phyloP scores from a whole-genome alignment of 2,797 vertebrate species.

The Trichosurus vulpecula region DNA sequence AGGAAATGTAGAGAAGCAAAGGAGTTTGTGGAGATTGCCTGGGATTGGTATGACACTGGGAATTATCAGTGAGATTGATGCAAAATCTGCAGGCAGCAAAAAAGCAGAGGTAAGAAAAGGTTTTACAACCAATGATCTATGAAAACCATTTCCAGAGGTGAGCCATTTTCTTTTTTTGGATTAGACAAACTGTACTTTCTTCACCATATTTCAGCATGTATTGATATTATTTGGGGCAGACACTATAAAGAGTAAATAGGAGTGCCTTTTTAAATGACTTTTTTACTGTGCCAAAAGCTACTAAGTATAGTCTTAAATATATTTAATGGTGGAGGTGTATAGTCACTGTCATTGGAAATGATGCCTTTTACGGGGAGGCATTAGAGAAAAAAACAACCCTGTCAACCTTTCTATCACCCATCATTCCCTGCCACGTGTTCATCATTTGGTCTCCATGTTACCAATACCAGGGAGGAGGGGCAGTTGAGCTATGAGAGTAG shows the following conservation, averaged over 20 bases:
- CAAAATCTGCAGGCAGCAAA: neutral
- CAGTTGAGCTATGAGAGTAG: neutral
- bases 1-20: neutral
- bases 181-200: neutral
- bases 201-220: constrained; percentile 35
- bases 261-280: constrained; percentile 22
- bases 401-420: constrained; percentile 5
- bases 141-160: constrained; percentile 5
- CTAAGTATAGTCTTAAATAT: constrained; percentile 1
- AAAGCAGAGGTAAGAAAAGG: neutral
- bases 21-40: neutral
- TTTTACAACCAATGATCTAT: constrained; percentile 36
- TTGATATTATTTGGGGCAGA: neutral
- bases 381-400: neutral
- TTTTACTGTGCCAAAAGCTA: constrained; percentile 18
- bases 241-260: constrained; percentile 19
- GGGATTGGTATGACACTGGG: neutral
- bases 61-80: neutral
- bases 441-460: constrained; percentile 37
- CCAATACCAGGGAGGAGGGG: neutral
- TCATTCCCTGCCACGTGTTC: neutral
- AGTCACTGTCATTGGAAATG: neutral
- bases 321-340: constrained; percentile 13
- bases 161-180: neutral
- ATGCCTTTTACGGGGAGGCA: neutral